Evolutionary conservation across 2,797 vertebrate genomes (phyloP), one percentile per base, ranked within the genome.

Genomic region (Gobio occitaniae): DNA sequence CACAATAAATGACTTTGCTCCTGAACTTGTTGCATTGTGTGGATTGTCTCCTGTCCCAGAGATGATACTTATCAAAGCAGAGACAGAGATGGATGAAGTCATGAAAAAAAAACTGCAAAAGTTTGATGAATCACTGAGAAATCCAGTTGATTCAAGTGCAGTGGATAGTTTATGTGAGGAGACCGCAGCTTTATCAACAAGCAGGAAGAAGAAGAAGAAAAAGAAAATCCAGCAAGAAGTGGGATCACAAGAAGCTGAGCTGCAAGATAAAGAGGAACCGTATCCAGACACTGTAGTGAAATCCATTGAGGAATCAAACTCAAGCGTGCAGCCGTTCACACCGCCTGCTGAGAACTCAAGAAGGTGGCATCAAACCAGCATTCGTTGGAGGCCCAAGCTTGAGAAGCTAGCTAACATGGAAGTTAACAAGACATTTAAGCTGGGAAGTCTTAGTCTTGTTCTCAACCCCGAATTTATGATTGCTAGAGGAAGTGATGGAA

Each of bases 401-500:
- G 61, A 92, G n/a, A 88, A 21, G 2, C 81, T 95, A 19, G 15
- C 0, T 7, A 78, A 10, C 5, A 29, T 21, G 13, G 86, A 91
- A 65, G 56, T 80, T 36, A 88, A 75, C 12, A n/a, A 78, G 25
- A 3, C 89, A 7, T 87, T 17, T 61, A 90, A 4, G 69, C 44
- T 93, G 12, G 0, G 36, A 0, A 93, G 65, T 68, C 82, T 94
- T 8, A 86, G 65, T 41, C 92, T 92, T 84, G 78, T 90, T 5
- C 56, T 89, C 5, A 2, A 82, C 17, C 4, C 0, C 29, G 85
- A 94, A 12, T 94, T 92, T 21, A 69, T 68, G 54, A 94, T 95
- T 2, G 93, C 93, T 0, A 89, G 86, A 1, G 93, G 94, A 87
- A 94, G 92, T 11, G 88, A 94, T 90, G 92, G 93, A 6, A 94